Conservation (phyloP, 92 coral and sea anemone species). For the Epizoanthus rinbou region DNA sequence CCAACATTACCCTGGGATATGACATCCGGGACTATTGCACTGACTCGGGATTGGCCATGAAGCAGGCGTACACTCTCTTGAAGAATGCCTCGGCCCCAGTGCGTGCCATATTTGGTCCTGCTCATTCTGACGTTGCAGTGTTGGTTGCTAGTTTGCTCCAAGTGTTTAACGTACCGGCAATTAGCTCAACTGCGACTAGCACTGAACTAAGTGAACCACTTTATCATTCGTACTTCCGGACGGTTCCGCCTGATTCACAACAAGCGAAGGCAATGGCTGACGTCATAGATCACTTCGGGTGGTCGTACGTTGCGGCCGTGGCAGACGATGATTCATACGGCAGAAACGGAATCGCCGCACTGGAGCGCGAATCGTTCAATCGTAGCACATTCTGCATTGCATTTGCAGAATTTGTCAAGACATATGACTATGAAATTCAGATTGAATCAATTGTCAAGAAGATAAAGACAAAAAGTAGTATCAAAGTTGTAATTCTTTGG, state of each 20-base stretch:
- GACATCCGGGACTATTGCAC: slow-evolving; percentile 81
- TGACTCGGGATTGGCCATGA: slow-evolving; percentile 72
- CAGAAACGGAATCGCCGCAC: slow-evolving; percentile 69
- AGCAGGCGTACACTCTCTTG: slow-evolving; percentile 64
- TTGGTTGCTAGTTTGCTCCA: slow-evolving; percentile 82
- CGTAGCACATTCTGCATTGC: slow-evolving; percentile 74
- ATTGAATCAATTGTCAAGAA: slow-evolving; percentile 51
- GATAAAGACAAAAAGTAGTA: slow-evolving; percentile 51
- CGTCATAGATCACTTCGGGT: slow-evolving; percentile 61
- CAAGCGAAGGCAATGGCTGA: slow-evolving; percentile 86
- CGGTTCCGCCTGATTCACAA: slow-evolving; percentile 66
- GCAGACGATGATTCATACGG: slow-evolving; percentile 82
- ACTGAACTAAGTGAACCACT: slow-evolving; percentile 76
- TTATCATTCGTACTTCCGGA: slow-evolving; percentile 62
- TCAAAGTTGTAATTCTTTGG: slow-evolving; percentile 78
- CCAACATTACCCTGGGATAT: slow-evolving; percentile 72
- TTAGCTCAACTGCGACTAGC: slow-evolving; percentile 79
- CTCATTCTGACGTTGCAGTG: slow-evolving; percentile 63
- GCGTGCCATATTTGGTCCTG: slow-evolving; percentile 70
- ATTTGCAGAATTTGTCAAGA: slow-evolving; percentile 69
- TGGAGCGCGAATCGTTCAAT: slow-evolving; percentile 62
- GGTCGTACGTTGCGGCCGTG: slow-evolving; percentile 77
- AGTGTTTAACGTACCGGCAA: slow-evolving; percentile 71
- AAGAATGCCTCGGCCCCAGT: slow-evolving; percentile 52
- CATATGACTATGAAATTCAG: slow-evolving; percentile 47